Base-by-base conservation (phyloP, 2,113 vertebrate species). In the Nematolebias whitei region DNA sequence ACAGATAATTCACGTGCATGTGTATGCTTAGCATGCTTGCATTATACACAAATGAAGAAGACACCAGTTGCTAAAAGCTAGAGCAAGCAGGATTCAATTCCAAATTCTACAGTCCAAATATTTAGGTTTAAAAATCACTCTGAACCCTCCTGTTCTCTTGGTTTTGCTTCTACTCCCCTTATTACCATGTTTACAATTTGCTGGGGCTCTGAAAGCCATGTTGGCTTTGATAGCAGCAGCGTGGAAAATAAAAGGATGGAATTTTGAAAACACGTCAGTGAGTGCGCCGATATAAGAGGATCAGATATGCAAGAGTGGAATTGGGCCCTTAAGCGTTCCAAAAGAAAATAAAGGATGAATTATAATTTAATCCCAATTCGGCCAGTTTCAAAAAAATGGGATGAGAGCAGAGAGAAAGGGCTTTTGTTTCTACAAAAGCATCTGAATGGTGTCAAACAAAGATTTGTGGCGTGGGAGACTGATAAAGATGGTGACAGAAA, bases 251-350 rank as follows among this genome's bases (percentile, higher is more conserved):
- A 75, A 53, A 54, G 50, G 4, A 64, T 55, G 39, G 65, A 85
- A 77, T 88, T 88, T 73, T 78, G 67, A 89, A 82, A 86, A 84
- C 76, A 86, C 69, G 81, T 82, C 78, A 80, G 83, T 60, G 74
- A 78, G 70, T 74, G 65, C 6, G 6, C 71, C 78, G 79, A 76
- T 67, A 78, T 90, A 92, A 91, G 89, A 88, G 90, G 88, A 91
- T 93, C 80, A 84, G 90, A 88, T 87, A 91, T 89, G 89, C 88
- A 85, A 81, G 80, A 88, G 82, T 87, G 90, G 82, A 89, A 79
- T 72, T 79, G 66, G 83, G 55, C 68, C 83, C 81, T 89, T 83
- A 71, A 85, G 82, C 72, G 61, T 84, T 80, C 74, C 84, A 82
- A 76, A 86, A 75, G 74, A 81, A 85, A 92, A 88, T 87, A 87